A percentile compares a stretch with the other conserved stretches of the same genome.
phyloP scores from a whole-genome alignment of 2,797 vertebrate genomes.

The Xiphophorus birchmanni region DNA sequence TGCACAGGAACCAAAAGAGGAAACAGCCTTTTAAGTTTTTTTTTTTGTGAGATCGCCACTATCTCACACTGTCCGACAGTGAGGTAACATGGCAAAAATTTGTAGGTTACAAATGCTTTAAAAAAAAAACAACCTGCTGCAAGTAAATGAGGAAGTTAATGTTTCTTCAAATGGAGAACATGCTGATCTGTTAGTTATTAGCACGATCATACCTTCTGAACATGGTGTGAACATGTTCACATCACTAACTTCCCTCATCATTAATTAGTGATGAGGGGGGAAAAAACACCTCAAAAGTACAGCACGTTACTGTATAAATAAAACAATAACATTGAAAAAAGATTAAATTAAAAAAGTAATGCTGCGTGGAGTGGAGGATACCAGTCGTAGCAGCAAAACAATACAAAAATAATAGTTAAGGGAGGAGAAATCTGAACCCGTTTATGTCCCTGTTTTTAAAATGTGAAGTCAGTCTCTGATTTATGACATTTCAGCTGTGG shows the following conservation, averaged over 20 bases:
- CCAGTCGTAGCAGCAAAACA: not conserved
- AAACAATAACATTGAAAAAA: not conserved
- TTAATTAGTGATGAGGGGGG: not conserved
- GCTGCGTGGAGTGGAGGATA: not conserved
- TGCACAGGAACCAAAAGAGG: conserved; percentile 43
- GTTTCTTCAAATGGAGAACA: not conserved
- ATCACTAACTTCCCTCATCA: too few species aligned
- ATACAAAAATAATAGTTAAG: not conserved
- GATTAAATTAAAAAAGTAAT: not conserved
- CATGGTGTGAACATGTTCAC: too few species aligned
- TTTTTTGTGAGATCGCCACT: not conserved
- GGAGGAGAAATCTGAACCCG: not conserved
- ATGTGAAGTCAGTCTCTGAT: not conserved
- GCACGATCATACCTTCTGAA: too few species aligned
- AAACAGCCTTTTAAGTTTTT: not conserved
- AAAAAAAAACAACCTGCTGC: not conserved
- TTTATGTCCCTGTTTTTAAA: not conserved
- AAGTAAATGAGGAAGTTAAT: not conserved
- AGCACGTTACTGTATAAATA: not conserved
- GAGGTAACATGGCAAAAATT: not conserved
- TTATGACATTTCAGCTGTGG: not conserved
- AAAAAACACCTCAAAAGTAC: not conserved
- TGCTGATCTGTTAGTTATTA: not conserved
- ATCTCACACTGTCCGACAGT: not conserved
- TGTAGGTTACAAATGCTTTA: too few species aligned